These are phyloP conservation scores for Drosophila niveifrons DNA, from an alignment of 2,888 invertebrate genomes.

Conservation along the genomic window DNA sequence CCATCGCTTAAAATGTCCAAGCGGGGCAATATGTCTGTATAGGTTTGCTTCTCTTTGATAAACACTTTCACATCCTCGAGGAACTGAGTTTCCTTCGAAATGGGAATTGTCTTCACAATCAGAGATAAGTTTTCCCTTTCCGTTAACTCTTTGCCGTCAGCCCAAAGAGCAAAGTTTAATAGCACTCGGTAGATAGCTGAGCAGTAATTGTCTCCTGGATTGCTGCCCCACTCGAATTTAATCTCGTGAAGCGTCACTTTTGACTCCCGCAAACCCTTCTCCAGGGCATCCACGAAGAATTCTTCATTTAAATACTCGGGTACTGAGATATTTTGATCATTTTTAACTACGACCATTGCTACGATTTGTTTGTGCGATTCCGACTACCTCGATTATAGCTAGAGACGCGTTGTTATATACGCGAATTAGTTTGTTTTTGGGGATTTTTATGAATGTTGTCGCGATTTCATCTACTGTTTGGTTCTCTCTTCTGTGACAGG, in stretches of 20 bases:
- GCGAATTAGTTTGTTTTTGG: constrained; percentile 5
- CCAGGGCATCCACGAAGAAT: constrained; percentile 79
- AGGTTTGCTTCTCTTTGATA: constrained; percentile 85
- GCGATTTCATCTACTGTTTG: constrained; percentile 4
- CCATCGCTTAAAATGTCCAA: constrained; percentile 83
- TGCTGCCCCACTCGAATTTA: constrained; percentile 78
- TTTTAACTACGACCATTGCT: constrained; percentile 61
- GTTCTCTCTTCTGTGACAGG: constrained; percentile 16
- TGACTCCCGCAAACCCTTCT: constrained; percentile 74
- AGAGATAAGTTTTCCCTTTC: constrained; percentile 64
- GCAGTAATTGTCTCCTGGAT: constrained; percentile 83
- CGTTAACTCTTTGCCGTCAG: constrained; percentile 32
- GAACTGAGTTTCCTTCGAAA: constrained; percentile 70
- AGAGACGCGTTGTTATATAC: constrained; percentile 32
- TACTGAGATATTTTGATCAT: constrained; percentile 64
- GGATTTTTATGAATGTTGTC: background rate
- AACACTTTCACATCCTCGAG: constrained; percentile 85
- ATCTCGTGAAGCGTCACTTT: constrained; percentile 68
- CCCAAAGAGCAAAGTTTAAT: constrained; percentile 57
- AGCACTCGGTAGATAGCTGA: constrained; percentile 81
- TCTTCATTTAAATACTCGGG: constrained; percentile 73
- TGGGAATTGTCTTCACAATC: constrained; percentile 83
- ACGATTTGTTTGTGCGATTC: background rate
- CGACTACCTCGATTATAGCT: constrained; percentile 21
- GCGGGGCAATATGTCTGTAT: constrained; percentile 82